phyloP scores from a whole-genome alignment of 2,888 invertebrate genomes.

The Meganola albula region DNA sequence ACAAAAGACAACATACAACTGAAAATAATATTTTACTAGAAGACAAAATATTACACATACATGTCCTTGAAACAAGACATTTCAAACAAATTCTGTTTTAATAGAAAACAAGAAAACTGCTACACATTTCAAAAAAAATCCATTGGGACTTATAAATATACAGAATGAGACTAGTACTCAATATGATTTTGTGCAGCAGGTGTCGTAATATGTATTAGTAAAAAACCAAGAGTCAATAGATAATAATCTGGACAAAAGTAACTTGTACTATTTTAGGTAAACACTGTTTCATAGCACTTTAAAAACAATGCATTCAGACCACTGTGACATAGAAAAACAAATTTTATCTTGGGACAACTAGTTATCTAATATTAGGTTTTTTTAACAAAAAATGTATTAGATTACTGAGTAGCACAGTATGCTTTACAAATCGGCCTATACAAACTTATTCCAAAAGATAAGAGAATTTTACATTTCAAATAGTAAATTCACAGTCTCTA shows the following conservation, averaged over 20 bases:
- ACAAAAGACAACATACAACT: slow-evolving; percentile 55
- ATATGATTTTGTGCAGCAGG: slow-evolving; percentile 46
- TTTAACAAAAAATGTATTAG: too few relatives aligned
- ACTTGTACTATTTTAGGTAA: slow-evolving; percentile 47
- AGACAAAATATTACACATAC: slow-evolving; percentile 68
- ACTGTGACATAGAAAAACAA: too few relatives aligned
- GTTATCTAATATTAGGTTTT: too few relatives aligned
- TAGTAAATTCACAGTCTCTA: too few relatives aligned
- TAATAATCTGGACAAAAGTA: slow-evolving; percentile 32
- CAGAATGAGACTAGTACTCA: slow-evolving; percentile 30
- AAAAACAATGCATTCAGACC: too few relatives aligned
- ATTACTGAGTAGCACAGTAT: too few relatives aligned
- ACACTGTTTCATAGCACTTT: slow-evolving; percentile 31
- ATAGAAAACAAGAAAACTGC: slow-evolving; percentile 51
- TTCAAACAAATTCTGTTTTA: slow-evolving; percentile 47
- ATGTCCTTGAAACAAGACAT: slow-evolving; percentile 51
- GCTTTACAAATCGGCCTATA: too few relatives aligned
- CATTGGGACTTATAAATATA: slow-evolving; percentile 47
- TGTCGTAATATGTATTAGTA: slow-evolving; percentile 25
- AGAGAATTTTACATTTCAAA: too few relatives aligned
- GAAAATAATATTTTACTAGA: slow-evolving; percentile 76
- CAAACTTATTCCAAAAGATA: too few relatives aligned
- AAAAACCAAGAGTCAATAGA: slow-evolving; percentile 27
- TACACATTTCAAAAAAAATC: slow-evolving; percentile 52
- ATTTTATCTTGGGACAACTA: too few relatives aligned